phyloP scores from a whole-genome alignment of 2,113 vertebrate genomes.

The Jacana jacana region DNA sequence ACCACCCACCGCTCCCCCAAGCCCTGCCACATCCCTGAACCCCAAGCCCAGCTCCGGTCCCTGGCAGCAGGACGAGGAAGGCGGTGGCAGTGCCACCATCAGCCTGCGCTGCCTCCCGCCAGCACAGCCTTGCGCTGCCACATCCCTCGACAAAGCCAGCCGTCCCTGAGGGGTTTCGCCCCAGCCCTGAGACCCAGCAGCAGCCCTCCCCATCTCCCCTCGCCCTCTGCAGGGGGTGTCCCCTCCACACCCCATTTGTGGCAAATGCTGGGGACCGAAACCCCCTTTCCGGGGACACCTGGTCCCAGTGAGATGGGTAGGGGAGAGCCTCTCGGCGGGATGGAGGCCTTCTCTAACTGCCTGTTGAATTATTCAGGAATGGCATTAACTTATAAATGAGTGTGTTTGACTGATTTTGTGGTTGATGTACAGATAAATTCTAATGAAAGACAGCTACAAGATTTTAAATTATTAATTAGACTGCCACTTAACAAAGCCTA shows the following conservation, averaged over 20 bases:
- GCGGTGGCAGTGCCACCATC: background rate
- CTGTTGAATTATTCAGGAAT: constrained; percentile 80
- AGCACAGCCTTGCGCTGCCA: background rate
- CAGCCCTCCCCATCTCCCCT: background rate
- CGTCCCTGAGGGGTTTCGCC: fast-evolving
- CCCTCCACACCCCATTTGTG: fast-evolving
- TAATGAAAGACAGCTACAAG: constrained; percentile 85
- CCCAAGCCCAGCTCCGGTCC: background rate
- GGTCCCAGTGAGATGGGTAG: background rate
- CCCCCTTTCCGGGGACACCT: background rate
- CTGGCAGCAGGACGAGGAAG: fast-evolving
- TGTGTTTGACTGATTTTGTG: constrained; percentile 86
- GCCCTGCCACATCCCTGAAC: background rate
- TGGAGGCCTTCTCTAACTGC: constrained; percentile 73
- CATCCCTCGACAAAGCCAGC: background rate
- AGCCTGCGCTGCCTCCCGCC: background rate
- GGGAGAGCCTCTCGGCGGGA: constrained; percentile 57
- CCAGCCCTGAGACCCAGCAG: fast-evolving
- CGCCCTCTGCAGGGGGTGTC: fast-evolving
- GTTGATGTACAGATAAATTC: constrained; percentile 87
- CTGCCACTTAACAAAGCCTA: constrained; percentile 85
- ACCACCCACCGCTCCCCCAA: background rate
- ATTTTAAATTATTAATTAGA: constrained; percentile 85
- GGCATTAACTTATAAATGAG: constrained; percentile 85
- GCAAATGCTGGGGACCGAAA: fast-evolving